Evolutionary conservation across 2,797 vertebrate species (phyloP).

Genomic region (Amphiprion clarkii): DNA sequence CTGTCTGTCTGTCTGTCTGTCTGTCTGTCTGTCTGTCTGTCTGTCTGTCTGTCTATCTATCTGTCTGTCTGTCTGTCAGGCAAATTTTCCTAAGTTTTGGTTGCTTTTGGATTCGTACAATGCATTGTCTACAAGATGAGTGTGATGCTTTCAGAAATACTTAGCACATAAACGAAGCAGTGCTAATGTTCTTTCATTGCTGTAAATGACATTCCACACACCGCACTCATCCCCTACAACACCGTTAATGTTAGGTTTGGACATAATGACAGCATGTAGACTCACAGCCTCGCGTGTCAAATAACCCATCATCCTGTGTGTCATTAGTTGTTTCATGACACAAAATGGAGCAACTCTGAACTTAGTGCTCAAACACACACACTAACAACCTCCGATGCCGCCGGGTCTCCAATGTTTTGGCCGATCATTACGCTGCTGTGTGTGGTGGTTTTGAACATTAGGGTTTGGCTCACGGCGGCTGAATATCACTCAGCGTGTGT

Average conservation of each 20-base stretch:
- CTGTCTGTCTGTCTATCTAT: too few species aligned
- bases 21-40: too few species aligned
- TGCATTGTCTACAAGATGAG: neutral
- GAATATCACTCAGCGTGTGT: constrained; percentile 24
- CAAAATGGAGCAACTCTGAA: constrained; percentile 15
- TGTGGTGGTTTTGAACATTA: constrained; percentile 34
- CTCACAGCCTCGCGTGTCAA: constrained; percentile 25
- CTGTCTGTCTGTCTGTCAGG: too few species aligned
- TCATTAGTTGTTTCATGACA: constrained; percentile 30
- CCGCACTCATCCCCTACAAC: neutral
- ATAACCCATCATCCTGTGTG: constrained; percentile 33
- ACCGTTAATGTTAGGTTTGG: constrained; percentile 22
- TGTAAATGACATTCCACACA: constrained; percentile 12
- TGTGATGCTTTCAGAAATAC: neutral
- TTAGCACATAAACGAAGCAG: neutral
- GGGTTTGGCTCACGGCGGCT: constrained; percentile 1
- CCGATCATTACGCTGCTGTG: constrained; percentile 16
- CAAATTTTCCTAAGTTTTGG: too few species aligned
- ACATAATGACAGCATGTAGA: constrained; percentile 24
- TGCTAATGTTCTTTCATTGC: neutral
- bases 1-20: too few species aligned
- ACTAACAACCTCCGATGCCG: constrained; percentile 6
- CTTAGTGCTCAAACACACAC: neutral
- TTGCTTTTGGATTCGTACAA: too few species aligned
- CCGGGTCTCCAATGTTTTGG: constrained; percentile 5